phyloP scores from a whole-genome alignment of 2,113 vertebrate genomes.

The Syngnathus typhle region DNA sequence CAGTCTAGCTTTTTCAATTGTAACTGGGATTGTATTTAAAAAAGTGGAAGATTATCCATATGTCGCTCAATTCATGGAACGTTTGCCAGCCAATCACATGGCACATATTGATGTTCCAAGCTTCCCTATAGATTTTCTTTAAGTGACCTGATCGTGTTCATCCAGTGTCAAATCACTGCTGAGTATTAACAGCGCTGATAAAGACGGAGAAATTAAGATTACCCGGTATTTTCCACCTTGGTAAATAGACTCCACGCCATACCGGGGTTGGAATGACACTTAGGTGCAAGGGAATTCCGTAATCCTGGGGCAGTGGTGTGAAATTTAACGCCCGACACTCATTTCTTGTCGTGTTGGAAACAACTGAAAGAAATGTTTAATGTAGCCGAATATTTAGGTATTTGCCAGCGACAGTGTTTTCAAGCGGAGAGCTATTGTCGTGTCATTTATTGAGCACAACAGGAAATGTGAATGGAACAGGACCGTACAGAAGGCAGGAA shows the following conservation, averaged over 20 bases:
- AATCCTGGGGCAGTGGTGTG: background rate
- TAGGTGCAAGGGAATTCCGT: background rate
- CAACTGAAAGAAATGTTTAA: background rate
- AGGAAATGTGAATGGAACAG: constrained; percentile 25
- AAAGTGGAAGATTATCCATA: background rate
- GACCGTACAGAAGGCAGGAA: constrained; percentile 10
- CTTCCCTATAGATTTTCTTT: background rate
- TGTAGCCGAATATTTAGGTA: background rate
- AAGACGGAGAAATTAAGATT: background rate
- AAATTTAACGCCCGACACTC: background rate
- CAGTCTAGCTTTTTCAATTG: constrained; percentile 10
- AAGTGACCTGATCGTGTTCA: background rate
- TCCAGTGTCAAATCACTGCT: background rate
- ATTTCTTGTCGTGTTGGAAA: background rate
- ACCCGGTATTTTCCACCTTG: background rate
- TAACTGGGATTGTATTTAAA: background rate
- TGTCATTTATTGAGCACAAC: constrained; percentile 9
- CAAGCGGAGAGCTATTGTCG: constrained; percentile 11
- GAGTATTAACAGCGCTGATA: background rate
- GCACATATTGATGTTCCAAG: background rate
- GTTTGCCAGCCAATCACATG: background rate
- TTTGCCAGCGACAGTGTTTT: background rate
- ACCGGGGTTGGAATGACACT: background rate
- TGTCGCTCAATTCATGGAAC: too few species aligned
- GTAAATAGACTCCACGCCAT: background rate